Evolutionary conservation across 2,113 vertebrate species (phyloP).

Genomic region (Hystrix cristata): DNA sequence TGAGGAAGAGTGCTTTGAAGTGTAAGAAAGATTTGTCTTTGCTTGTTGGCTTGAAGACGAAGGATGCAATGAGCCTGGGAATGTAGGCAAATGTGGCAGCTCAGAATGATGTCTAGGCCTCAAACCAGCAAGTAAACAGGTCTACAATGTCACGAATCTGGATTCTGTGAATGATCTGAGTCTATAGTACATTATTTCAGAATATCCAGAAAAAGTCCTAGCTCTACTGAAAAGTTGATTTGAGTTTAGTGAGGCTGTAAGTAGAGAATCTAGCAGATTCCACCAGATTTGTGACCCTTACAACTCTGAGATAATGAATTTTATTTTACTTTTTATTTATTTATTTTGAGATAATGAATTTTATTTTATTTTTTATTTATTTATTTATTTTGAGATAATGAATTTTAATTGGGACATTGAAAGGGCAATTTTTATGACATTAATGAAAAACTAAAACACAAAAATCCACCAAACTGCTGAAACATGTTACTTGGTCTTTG

Average conservation of each 20-base stretch:
- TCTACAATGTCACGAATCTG: neutral
- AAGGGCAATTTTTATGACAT: neutral
- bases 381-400: neutral
- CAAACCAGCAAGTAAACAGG: neutral
- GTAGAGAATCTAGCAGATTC: neutral
- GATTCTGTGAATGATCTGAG: neutral
- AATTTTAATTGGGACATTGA: neutral
- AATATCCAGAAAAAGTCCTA: neutral
- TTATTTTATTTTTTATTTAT: too few relatives aligned
- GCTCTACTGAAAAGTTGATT: neutral
- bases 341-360: too few relatives aligned
- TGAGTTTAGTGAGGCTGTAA: neutral
- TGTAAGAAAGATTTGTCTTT: neutral
- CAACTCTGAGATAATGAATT: neutral
- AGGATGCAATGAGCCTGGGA: fast-evolving
- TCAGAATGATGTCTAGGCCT: neutral
- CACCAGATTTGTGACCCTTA: neutral
- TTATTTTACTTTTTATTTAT: neutral
- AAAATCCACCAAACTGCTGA: neutral
- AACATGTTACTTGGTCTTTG: neutral
- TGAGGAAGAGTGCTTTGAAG: neutral
- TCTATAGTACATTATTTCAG: neutral
- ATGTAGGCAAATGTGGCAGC: neutral
- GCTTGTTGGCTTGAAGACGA: neutral
- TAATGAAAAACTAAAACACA: neutral